Percentiles rank a stretch among this genome's conserved stretches.
These are phyloP conservation scores for Cranoglanis bouderius DNA, from an alignment of 2,113 vertebrate species.

Conservation along the genomic window DNA sequence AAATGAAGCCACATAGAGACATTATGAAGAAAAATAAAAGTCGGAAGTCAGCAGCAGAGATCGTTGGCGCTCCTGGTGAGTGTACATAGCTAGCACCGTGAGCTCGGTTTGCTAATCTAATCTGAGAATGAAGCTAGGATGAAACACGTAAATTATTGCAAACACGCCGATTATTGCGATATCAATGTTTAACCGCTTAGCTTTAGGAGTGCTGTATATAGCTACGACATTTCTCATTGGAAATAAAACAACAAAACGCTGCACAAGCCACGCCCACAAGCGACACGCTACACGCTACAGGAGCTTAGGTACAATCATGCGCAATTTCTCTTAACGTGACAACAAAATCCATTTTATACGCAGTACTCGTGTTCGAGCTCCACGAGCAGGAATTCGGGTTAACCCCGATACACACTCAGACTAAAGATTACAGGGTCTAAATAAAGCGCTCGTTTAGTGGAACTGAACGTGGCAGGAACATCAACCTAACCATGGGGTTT, in stretches of 20 bases:
- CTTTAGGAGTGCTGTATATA: not conserved
- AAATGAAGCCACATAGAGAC: not conserved
- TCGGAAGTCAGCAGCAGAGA: not conserved
- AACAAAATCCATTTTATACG: not conserved
- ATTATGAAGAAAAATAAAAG: not conserved
- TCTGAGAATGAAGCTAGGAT: not conserved
- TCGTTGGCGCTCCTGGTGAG: too few species aligned
- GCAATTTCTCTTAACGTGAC: not conserved
- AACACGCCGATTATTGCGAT: not conserved
- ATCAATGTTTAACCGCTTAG: not conserved
- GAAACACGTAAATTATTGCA: not conserved
- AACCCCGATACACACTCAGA: not conserved
- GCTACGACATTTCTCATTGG: not conserved
- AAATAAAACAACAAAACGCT: not conserved
- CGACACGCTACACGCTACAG: not conserved
- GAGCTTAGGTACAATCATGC: not conserved
- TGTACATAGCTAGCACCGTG: not conserved
- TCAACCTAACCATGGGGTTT: not conserved
- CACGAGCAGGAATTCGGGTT: not conserved
- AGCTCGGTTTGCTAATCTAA: not conserved
- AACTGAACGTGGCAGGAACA: not conserved
- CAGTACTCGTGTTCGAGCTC: not conserved
- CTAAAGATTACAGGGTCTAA: constrained; percentile 6
- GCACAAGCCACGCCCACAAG: not conserved
- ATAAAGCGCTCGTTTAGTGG: not conserved